Evolutionary conservation across 2,888 invertebrate genomes (phyloP).

Genomic region (Pseudoips prasinana): DNA sequence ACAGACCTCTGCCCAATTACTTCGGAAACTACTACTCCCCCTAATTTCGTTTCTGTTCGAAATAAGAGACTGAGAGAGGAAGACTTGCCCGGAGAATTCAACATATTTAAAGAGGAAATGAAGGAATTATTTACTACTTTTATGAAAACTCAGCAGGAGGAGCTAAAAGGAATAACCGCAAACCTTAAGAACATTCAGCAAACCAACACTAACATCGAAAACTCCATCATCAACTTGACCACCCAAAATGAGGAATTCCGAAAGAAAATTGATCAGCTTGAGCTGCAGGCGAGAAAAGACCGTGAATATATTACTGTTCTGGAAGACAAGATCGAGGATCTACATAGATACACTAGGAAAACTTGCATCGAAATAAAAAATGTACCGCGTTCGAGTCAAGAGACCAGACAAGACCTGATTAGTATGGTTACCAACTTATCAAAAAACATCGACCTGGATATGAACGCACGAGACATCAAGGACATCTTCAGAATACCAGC

Average conservation of each 20-base stretch:
- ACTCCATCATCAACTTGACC: not conserved
- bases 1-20: constrained; percentile 1
- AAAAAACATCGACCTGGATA: not conserved
- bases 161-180: not conserved
- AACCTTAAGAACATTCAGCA: constrained; percentile 4
- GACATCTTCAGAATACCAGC: constrained; percentile 5
- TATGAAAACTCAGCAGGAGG: constrained; percentile 1
- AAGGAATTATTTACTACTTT: constrained; percentile 3
- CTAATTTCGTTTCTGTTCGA: constrained; percentile 1
- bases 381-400: constrained; percentile 1
- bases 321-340: constrained; percentile 4
- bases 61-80: no score
- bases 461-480: constrained; percentile 1
- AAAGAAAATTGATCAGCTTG: constrained; percentile 4
- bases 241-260: constrained; percentile 2
- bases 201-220: constrained; percentile 5
- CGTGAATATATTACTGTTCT: constrained; percentile 4
- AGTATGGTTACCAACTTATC: constrained; percentile 2
- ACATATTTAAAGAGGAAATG: constrained; percentile 4
- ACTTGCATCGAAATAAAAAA: constrained; percentile 3
- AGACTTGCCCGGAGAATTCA: constrained; percentile 1
- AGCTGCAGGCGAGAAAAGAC: constrained; percentile 1
- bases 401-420: constrained; percentile 3
- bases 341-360: constrained; percentile 1
- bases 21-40: not conserved